These are phyloP conservation scores for Cydia amplana DNA, from an alignment of 1,140 invertebrate species.

Conservation along the genomic window DNA sequence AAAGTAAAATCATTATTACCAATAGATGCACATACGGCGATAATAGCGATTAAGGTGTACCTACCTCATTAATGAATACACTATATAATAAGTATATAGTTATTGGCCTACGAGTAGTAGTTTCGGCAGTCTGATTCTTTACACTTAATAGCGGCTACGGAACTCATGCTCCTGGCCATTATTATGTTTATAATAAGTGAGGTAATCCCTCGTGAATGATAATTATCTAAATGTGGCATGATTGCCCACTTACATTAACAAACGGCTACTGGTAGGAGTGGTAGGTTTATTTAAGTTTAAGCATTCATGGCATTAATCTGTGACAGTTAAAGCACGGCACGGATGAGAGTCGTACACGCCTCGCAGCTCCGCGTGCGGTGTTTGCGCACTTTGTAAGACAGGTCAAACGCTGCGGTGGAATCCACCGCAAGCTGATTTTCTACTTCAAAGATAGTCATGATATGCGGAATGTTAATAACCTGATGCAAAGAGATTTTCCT, in stretches of 20 bases:
- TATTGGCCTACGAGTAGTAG: too few species aligned
- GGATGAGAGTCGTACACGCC: neutral
- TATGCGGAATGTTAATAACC: constrained; percentile 42
- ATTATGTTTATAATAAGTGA: neutral
- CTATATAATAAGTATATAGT: too few species aligned
- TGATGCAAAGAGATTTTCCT: constrained; percentile 36
- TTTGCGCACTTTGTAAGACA: neutral
- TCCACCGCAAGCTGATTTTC: constrained; percentile 17
- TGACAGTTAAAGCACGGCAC: neutral
- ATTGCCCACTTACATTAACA: constrained; percentile 3
- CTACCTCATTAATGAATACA: too few species aligned
- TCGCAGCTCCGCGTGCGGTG: neutral
- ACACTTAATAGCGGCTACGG: too few species aligned
- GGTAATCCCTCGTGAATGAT: neutral
- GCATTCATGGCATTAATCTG: neutral
- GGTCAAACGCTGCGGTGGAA: constrained; percentile 10
- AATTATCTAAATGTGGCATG: neutral
- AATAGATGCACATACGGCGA: too few species aligned
- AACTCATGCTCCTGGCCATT: neutral
- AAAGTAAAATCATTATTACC: too few species aligned
- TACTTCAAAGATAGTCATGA: constrained; percentile 32
- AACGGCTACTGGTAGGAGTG: constrained; percentile 4
- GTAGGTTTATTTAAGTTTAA: neutral
- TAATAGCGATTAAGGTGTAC: too few species aligned
- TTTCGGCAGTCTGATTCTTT: too few species aligned